Evolutionary conservation across 2,113 vertebrate species (phyloP), one percentile per base, ranked within the genome.

Genomic region (Petromus typicus): DNA sequence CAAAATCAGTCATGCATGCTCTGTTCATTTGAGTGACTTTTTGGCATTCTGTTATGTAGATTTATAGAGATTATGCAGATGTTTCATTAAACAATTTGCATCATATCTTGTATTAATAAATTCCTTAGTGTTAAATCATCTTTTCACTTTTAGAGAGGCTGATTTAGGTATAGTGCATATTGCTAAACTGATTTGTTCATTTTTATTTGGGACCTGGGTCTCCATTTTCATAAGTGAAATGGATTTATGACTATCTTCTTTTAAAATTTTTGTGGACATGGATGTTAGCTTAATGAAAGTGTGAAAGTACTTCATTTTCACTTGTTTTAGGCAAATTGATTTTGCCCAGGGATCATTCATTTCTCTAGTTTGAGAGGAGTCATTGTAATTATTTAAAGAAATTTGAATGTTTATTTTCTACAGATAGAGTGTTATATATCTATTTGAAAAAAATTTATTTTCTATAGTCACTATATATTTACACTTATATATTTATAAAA

Each of bases 221-320:
- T 92, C 63, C 8, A 34, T 81, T 23, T 89, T 92, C 34, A n/a
- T 90, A 82, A 86, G 7, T 86, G 9, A 96, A 89, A 43, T 89
- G 2, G 16, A 10, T 66, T 51, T 57, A 76, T 82, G 66, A 34
- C 7, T 64, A 51, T 93, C 45, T 45, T 71, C 20, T 59, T 71
- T 94, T 63, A 34, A 86, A 81, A 59, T 57, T 17, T 90, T 86
- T 93, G 27, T 37, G 76, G 85, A 18, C 37, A 57, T 40, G 71
- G 37, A 86, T 89, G 32, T 64, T 94, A 90, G 27, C 4, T 91
- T 57, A 20, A n/a, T 69, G 40, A n/a, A 86, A 92, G 78, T 57
- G 1, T 56, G 10, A 48, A 67, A 89, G 6, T 32, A 12, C 30
- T 59, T n/a, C 10, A 37, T 40, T 91, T 71, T 80, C 18, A 66